Percentiles rank a stretch among this genome's conserved stretches.
Conservation (phyloP, 2,113 vertebrate genomes). For the Cottus gobio region DNA sequence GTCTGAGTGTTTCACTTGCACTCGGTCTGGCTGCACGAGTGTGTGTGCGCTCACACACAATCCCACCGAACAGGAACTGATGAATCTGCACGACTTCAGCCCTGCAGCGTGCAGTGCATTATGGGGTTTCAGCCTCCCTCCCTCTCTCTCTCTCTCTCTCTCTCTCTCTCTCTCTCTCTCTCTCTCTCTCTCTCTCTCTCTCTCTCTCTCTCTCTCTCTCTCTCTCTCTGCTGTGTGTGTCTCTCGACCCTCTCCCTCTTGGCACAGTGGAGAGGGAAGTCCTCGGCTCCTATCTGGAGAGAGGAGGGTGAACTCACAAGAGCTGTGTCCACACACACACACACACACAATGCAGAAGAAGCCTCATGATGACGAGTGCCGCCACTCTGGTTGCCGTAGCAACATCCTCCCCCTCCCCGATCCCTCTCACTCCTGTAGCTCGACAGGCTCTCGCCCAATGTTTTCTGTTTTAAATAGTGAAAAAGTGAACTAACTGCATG, state of each 20-base stretch:
- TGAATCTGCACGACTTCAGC: conserved; percentile 80
- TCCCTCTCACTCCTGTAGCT: conserved; percentile 34
- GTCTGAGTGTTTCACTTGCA: conserved; percentile 52
- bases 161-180: conserved; percentile 26
- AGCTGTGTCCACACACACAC: conserved; percentile 32
- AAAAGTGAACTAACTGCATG: conserved; percentile 9
- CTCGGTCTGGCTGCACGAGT: conserved; percentile 47
- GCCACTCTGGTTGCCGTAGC: conserved; percentile 71
- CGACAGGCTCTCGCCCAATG: conserved; percentile 22
- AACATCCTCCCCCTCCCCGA: conserved; percentile 65
- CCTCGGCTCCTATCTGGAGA: conserved; percentile 77
- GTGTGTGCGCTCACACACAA: conserved; percentile 61
- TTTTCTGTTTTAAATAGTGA: conserved; percentile 61
- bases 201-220: conserved; percentile 33
- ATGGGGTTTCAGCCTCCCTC: conserved; percentile 71
- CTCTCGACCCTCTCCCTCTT: conserved; percentile 50
- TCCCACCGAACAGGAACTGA: conserved; percentile 76
- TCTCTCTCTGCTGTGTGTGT: conserved; percentile 13
- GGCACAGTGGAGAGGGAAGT: conserved; percentile 77
- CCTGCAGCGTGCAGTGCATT: conserved; percentile 80
- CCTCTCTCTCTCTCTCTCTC: conserved; percentile 32
- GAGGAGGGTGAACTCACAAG: conserved; percentile 67
- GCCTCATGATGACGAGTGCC: conserved; percentile 67
- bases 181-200: conserved; percentile 53
- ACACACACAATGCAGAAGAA: conserved; percentile 68